phyloP scores from a whole-genome alignment of 2,113 vertebrate genomes.

The Leptocoma aspasia region DNA sequence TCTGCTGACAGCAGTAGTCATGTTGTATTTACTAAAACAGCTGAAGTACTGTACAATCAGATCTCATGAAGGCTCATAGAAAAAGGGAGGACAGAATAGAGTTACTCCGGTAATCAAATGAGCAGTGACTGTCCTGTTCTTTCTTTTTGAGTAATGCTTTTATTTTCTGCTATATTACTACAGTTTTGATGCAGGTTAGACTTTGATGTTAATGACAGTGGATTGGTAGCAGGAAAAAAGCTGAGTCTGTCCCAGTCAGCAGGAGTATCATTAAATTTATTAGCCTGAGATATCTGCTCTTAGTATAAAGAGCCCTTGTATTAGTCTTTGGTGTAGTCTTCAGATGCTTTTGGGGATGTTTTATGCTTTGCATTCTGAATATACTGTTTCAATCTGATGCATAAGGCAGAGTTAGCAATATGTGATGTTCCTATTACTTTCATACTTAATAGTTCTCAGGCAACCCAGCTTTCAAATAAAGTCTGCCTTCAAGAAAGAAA shows the following conservation, averaged over 20 bases:
- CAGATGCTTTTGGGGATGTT: neutral
- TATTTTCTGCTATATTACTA: constrained; percentile 46
- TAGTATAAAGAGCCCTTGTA: constrained; percentile 24
- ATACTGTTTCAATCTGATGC: neutral
- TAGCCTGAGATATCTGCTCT: constrained; percentile 36
- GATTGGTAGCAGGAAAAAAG: constrained; percentile 46
- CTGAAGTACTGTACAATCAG: constrained; percentile 30
- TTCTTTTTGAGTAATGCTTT: constrained; percentile 22
- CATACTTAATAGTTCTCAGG: neutral
- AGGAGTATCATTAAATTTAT: constrained; percentile 60
- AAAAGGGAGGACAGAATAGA: constrained; percentile 26
- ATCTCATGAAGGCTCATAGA: neutral
- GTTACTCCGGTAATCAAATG: constrained; percentile 44
- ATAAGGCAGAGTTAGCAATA: neutral
- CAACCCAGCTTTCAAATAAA: neutral
- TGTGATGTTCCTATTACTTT: neutral
- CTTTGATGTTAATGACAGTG: constrained; percentile 54
- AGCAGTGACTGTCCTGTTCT: constrained; percentile 24
- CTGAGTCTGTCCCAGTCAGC: constrained; percentile 50
- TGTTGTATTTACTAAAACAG: constrained; percentile 60
- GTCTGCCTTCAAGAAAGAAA: neutral
- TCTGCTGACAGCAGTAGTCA: constrained; percentile 56
- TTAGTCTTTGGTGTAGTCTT: constrained; percentile 9
- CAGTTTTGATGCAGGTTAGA: constrained; percentile 51
- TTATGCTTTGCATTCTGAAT: neutral